Conservation (phyloP, 2,113 vertebrate species). For the Ailurus styani region DNA sequence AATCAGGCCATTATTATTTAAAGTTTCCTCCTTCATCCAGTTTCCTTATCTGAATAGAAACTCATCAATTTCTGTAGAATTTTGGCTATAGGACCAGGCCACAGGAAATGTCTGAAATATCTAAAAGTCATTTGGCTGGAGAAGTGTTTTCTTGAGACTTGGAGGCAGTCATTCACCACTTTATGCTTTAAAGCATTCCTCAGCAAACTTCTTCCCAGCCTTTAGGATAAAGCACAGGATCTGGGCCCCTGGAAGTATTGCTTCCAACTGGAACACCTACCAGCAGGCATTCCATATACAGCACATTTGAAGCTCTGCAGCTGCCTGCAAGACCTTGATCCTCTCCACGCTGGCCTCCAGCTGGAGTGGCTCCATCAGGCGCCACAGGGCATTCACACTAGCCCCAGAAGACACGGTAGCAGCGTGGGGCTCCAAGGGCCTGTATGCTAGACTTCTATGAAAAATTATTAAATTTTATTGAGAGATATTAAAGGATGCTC, state of each 20-base stretch:
- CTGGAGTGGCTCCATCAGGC: neutral
- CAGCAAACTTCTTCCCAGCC: neutral
- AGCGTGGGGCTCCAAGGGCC: neutral
- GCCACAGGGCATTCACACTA: neutral
- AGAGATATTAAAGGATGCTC: neutral
- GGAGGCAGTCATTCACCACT: neutral
- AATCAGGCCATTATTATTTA: neutral
- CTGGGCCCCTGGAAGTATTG: neutral
- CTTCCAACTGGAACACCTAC: neutral
- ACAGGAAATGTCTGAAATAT: neutral
- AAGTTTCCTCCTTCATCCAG: neutral
- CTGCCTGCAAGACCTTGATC: neutral
- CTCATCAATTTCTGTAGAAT: neutral
- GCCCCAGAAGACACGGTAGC: neutral
- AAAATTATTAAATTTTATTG: slow-evolving; percentile 7
- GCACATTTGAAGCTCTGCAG: neutral
- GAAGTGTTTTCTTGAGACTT: neutral
- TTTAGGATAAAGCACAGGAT: neutral
- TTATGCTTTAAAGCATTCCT: neutral
- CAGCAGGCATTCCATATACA: neutral
- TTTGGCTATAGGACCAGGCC: neutral
- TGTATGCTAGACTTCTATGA: neutral
- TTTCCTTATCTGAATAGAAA: neutral
- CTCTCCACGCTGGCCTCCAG: neutral
- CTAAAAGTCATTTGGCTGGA: neutral